Evolutionary conservation across 2,888 invertebrate genomes (phyloP), one percentile per base, ranked within the genome.

Genomic region (Gandaritis pyraliata): DNA sequence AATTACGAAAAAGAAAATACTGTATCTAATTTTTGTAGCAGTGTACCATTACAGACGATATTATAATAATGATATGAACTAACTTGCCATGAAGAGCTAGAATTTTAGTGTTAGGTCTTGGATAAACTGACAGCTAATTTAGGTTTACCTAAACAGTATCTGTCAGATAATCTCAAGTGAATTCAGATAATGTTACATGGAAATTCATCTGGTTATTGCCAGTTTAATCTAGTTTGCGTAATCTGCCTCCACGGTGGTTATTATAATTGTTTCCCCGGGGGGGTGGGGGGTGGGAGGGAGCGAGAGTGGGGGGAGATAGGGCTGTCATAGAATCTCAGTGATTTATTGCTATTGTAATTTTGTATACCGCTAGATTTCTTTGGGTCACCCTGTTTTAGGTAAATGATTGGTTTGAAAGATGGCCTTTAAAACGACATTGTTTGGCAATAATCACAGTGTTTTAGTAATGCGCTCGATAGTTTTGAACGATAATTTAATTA

Each of bases 261-360:
- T 71, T 73, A 73, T 74, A 73, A 77, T 72, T 75, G 75, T 75
- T 74, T 75, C 69, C 70, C 66, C 69, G 66, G 62, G 68, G 70
- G 72, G 64, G 65, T 68, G 66, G 62, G 68, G 70, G 72, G 64
- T 46, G 16, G 58, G 64, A 61, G 46, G 56, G 38, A 13, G 49
- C 39, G n/a, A 39, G 52, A 58, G 50, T 15, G 4, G 54, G 16
- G 54, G 45, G 10, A 4, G 51, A 4, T 53, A 63, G 61, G 67
- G 69, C 23, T 67, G 64, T 3, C 60, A 50, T 11, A n/a, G 23
- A 51, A 45, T 33, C 13, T 0, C 13, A 12, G 13, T 12, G 43
- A 45, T 50, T 50, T 50, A 50, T 45, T 36, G 13, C 0, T 36
- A 5, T 18, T 18, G 33, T 36, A 23, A 16, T 43, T 16, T 43